Base-by-base conservation (phyloP, 2,113 vertebrate genomes). In the Nesospiza acunhae region DNA sequence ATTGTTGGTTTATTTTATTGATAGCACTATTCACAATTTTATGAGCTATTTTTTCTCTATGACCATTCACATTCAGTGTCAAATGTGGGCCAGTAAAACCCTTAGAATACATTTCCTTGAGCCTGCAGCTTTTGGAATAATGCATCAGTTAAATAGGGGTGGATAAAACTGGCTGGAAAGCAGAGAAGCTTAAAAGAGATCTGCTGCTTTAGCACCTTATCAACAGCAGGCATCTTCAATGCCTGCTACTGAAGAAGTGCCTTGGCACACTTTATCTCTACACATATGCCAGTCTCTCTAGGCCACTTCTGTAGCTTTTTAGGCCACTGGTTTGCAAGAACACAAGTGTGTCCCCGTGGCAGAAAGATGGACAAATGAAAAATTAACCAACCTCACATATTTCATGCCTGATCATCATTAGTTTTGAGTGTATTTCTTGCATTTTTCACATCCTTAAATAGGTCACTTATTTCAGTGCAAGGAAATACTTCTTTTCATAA, bases 361-460 rank as follows among this genome's bases (percentile, higher is more conserved):
- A 63, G 22, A 59, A 60, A 66, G 30, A n/a, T 28, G 7, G 15
- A 47, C 17, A 55, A 47, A 14, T 41, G 0, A 33, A 70, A 77
- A 66, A 8, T 35, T 31, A 49, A 18, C 21, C 18, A 44, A 1
- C 12, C 37, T 53, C 1, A 0, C 2, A 0, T 66, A 37, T 62
- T 64, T 93, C 13, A 5, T 69, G 15, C 23, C 44, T 66, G 20
- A 76, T 70, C 30, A 49, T 42, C 20, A 4, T 15, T 62, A 8
- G 4, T 62, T 73, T 62, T 88, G 50, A 62, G 33, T 7, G 2
- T 21, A 31, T 42, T 74, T 27, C 9, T n/a, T 75, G 15, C 2
- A 4, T 90, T 84, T 77, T 73, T 39, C 19, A 10, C 23, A 15
- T 90, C n/a, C 55, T 70, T 56, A n/a, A 58, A 41, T 7, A 80